Evolutionary conservation across 2,888 invertebrate genomes (phyloP), one percentile per base, ranked within the genome.

Genomic region (Conistra vaccinii): DNA sequence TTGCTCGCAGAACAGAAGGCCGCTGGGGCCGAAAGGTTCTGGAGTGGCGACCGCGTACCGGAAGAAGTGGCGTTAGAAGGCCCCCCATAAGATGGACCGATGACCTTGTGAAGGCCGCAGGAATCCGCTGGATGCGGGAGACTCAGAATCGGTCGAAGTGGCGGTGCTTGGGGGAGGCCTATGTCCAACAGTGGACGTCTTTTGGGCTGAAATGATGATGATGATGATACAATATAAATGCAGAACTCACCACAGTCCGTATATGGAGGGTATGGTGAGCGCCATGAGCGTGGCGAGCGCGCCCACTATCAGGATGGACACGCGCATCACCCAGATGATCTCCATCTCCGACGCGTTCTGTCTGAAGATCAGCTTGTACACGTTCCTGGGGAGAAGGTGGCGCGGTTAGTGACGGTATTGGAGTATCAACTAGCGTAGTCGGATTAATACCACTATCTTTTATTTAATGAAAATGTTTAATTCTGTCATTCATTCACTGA

Each of bases 311-410:
- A 99, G 97, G 91, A 99, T 99, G 71, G 98, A 97, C 3, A 97
- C 97, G 85, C 99, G 97, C 99, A 99, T 99, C 91, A 98, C 98
- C 98, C 98, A 98, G 91, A 98, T 98, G 90, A 99, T 99, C 97
- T 99, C 99, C 97, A 98, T 98, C 96, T 99, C 99, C 48, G 99
- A 99, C 55, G 99, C 99, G 93, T 98, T 98, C 95, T 99, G 99
- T 75, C 99, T 97, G 96, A 99, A 99, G 92, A 99, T 99, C 94
- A 99, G 97, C 96, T 98, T 99, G 97, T 99, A 99, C 87, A 99
- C 98, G 95, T 99, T 99, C 93, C 99, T 96, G 89, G 0, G 53
- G 29, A 72, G 32, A 39, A 69, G 29, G 23, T 5, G 26, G 5
- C 26, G 2, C 0, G 7, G 35, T 73, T 42, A 69, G 14, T 17